Percentiles rank a stretch among this genome's conserved stretches.
Conservation (phyloP, 2,888 invertebrate species). For the Protonemura montana region DNA sequence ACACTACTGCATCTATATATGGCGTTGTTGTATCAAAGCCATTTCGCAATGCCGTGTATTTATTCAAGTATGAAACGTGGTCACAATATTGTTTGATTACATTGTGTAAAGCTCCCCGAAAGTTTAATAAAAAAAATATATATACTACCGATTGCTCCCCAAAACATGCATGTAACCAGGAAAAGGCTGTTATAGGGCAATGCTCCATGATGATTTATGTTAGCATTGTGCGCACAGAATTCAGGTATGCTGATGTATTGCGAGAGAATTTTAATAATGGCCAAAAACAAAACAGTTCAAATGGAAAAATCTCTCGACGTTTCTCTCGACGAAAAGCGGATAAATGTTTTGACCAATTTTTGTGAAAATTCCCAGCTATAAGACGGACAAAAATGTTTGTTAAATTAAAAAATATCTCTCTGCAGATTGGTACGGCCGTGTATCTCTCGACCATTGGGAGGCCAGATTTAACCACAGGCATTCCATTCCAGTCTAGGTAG, state of each 20-base stretch:
- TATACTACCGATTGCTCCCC: background rate
- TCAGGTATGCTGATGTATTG: constrained; percentile 4
- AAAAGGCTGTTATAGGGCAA: background rate
- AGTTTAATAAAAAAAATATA: constrained; percentile 1
- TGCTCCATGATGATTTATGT: background rate
- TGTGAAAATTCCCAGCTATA: background rate
- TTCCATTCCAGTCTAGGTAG: too few species aligned
- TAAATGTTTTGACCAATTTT: background rate
- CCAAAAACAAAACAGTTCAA: background rate
- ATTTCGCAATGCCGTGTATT: background rate
- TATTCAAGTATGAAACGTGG: constrained; percentile 4
- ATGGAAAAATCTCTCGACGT: background rate
- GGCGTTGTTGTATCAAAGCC: background rate
- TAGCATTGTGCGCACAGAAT: background rate
- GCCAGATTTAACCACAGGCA: background rate
- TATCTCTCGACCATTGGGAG: background rate
- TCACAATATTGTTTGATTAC: background rate
- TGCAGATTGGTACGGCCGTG: background rate
- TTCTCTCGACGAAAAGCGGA: background rate
- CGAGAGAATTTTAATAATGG: background rate
- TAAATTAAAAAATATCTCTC: constrained; percentile 1
- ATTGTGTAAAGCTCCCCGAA: background rate
- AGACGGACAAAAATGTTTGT: background rate
- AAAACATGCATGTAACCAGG: background rate
- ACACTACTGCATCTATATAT: too few species aligned